Percentiles rank a stretch among this genome's conserved stretches.
phyloP scores from a whole-genome alignment of 1,140 invertebrate species.

The Littorina saxatilis region DNA sequence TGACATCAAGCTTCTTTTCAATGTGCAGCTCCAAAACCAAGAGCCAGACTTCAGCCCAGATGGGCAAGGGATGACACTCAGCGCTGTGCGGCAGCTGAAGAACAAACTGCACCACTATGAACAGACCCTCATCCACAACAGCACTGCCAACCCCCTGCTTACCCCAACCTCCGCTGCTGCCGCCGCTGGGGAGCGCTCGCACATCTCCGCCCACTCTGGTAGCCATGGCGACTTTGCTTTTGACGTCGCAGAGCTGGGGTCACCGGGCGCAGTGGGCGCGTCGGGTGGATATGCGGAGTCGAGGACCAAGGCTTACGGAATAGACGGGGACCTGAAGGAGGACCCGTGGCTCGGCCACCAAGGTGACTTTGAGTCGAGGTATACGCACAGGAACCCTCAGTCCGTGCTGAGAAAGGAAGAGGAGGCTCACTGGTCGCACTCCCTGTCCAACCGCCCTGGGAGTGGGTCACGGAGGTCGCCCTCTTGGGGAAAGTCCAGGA shows the following conservation, averaged over 20 bases:
- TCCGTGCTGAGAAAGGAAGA: too few relatives aligned
- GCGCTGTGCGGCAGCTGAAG: constrained; percentile 12
- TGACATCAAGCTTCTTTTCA: too few relatives aligned
- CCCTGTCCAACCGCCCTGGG: too few relatives aligned
- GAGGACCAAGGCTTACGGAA: too few relatives aligned
- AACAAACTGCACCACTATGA: constrained; percentile 28
- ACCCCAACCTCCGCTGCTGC: background rate
- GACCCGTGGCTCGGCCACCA: too few relatives aligned
- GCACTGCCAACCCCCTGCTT: background rate
- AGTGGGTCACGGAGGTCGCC: background rate
- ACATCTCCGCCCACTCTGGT: background rate
- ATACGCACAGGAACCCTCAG: too few relatives aligned
- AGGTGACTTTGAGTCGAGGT: too few relatives aligned
- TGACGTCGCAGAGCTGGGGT: background rate
- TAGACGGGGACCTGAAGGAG: too few relatives aligned
- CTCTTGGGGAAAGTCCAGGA: background rate
- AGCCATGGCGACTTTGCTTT: background rate
- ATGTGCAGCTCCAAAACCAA: background rate
- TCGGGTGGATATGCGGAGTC: background rate
- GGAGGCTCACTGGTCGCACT: too few relatives aligned
- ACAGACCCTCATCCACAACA: constrained; percentile 10
- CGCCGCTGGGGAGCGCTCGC: background rate
- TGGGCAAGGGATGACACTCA: constrained; percentile 5
- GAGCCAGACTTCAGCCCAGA: background rate
- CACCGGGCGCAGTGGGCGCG: background rate